Conservation (phyloP, 2,113 vertebrate species). For the Rhombomys opimus region DNA sequence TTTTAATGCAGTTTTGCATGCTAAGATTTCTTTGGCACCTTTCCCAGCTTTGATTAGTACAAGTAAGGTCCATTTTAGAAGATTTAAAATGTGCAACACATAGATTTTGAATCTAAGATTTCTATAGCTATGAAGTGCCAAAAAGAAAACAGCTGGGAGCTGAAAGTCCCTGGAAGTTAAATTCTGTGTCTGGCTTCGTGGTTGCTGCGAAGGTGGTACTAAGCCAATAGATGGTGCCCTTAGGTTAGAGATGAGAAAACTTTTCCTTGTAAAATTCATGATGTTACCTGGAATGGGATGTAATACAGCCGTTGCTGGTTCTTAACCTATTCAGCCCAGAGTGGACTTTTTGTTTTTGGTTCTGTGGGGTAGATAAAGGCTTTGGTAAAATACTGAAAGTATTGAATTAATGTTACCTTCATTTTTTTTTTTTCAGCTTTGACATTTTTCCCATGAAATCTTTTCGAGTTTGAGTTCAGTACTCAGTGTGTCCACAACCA, state of each 20-base stretch:
- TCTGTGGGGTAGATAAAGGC: not conserved
- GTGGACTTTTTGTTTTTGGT: slow-evolving; percentile 67
- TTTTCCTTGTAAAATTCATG: slow-evolving; percentile 15
- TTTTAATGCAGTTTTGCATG: slow-evolving; percentile 2
- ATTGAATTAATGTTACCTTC: slow-evolving; percentile 6
- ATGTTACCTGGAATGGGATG: slow-evolving; percentile 19
- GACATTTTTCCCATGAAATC: slow-evolving; percentile 16
- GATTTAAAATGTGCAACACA: slow-evolving; percentile 51
- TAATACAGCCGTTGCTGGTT: slow-evolving; percentile 51
- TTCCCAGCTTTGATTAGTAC: slow-evolving; percentile 58
- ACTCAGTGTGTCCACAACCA: not conserved
- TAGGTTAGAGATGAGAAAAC: slow-evolving; percentile 65
- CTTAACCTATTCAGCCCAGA: slow-evolving; percentile 60
- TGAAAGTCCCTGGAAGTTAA: not conserved
- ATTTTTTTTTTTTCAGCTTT: slow-evolving; percentile 4
- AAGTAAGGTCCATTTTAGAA: slow-evolving; percentile 59
- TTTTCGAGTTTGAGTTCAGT: slow-evolving; percentile 60
- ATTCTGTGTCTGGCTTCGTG: not conserved
- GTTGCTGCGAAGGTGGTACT: slow-evolving; percentile 65
- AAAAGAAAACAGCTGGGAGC: slow-evolving; percentile 47
- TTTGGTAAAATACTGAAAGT: not conserved
- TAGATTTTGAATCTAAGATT: slow-evolving; percentile 68
- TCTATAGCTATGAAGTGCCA: not conserved
- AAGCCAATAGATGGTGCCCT: slow-evolving; percentile 86
- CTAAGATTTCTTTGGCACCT: slow-evolving; percentile 59